These are phyloP conservation scores for Drosophila neocordata DNA, from an alignment of 1,140 invertebrate genomes.

Conservation along the genomic window DNA sequence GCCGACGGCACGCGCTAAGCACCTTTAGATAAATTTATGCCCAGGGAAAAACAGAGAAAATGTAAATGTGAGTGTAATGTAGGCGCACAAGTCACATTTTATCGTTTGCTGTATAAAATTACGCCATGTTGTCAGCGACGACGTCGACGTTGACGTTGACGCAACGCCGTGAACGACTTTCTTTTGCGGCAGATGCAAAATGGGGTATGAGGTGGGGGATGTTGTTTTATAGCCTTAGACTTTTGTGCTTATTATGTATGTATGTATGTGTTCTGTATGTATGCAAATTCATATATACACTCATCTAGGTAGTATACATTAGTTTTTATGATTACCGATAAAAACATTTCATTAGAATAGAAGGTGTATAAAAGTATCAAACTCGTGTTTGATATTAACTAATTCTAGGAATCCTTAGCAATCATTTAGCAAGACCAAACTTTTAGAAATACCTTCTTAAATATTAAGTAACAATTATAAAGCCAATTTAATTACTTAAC, in stretches of 20 bases:
- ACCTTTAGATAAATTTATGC: slow-evolving; percentile 16
- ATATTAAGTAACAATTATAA: too few relatives aligned
- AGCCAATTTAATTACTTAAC: too few relatives aligned
- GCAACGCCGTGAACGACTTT: background rate
- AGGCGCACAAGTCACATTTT: slow-evolving; percentile 37
- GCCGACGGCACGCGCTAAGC: slow-evolving; percentile 55
- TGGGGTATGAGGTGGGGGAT: background rate
- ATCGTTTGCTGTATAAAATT: slow-evolving; percentile 13
- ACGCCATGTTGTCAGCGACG: background rate
- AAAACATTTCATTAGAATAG: too few relatives aligned
- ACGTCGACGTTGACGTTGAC: background rate
- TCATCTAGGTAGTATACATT: background rate
- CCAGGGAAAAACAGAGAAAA: slow-evolving; percentile 13
- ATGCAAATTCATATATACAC: background rate
- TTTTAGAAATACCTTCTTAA: too few relatives aligned
- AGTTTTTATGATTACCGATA: background rate
- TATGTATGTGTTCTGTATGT: background rate
- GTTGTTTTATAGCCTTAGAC: background rate
- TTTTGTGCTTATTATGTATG: slow-evolving; percentile 1
- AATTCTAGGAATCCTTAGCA: too few relatives aligned
- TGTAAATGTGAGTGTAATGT: slow-evolving; percentile 53
- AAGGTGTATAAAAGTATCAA: too few relatives aligned
- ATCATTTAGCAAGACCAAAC: too few relatives aligned
- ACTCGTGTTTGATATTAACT: too few relatives aligned
- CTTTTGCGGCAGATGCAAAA: background rate